Base-by-base conservation (phyloP, 2,888 invertebrate genomes). In the Conops quadrifasciatus region DNA sequence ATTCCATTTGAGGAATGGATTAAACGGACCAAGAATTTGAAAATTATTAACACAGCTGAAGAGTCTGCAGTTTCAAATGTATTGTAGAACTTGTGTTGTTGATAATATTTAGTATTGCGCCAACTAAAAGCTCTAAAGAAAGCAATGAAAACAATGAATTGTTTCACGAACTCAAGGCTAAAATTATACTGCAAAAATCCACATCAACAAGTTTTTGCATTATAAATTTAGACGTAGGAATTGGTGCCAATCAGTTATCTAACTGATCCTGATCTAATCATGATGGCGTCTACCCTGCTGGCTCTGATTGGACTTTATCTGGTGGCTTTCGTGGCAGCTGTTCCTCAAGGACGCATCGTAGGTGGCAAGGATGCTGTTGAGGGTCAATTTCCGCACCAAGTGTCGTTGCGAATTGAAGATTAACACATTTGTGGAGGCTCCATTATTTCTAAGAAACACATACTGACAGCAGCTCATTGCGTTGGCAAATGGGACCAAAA, bases 341-440 rank as follows among this genome's bases (percentile, higher is more conserved):
- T 75, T 13, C 78, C 80, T 5, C 64, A 68, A 11, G 77, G 77
- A 0, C 82, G 82, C 11, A 74, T 82, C 60, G 81, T 82, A 16
- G 84, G 83, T 26, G 86, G 86, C 11, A 67, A 70, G 1, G 77
- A 80, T 72, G 86, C 85, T 13, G 65, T 49, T 3, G 64, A 71
- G 26, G 81, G 79, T 11, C 80, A 84, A 72, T 85, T 84, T 75
- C 82, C 85, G 0, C 80, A 84, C 75, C 84, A 85, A 79, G 76
- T 84, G 16, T 85, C 86, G 9, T 53, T 84, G 59, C 75, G 81
- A 15, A 45, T 47, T 4, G 21, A 19, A 16, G 77, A 75, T 2
- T 73, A 74, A 0, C 80, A 81, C 28, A 76, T 53, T n/a, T 83
- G 83, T 62, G 83, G 82, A 49, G 82, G 80, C 19, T 78, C 80